Base-by-base conservation (phyloP, 2,888 invertebrate genomes). In the Aplocera efformata region DNA sequence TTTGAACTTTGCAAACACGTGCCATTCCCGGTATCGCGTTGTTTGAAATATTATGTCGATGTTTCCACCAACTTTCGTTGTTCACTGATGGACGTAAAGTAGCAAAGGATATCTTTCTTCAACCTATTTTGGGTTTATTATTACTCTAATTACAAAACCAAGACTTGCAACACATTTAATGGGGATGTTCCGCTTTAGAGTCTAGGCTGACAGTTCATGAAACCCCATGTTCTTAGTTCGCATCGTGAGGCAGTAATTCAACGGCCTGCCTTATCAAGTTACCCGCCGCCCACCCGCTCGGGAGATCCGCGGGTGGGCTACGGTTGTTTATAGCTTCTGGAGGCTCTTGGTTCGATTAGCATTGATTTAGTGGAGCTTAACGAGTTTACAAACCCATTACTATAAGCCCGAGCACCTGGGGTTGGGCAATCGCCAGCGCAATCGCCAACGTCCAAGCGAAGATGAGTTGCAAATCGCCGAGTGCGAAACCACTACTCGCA, bases 1-100 rank as follows among this genome's bases (percentile, higher is more conserved):
- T 60, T 65, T 59, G 56, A 65, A 56, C 56, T 54, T 58, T 32
- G 63, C 60, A 55, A 49, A 51, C 49, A 41, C 41, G 28, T 42
- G 38, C 48, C 37, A 42, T 41, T 45, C 30, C 32, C 29, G 26
- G 32, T 30, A 48, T 42, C 6, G 10, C 26, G 42, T 34, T 40
- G 48, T 42, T 48, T 42, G 23, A 35, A 43, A 45, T 27, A n/a
- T n/a, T n/a, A 23, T 34, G 8, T 42, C 38, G 44, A 30, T 41
- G 28, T 33, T 27, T 34, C n/a, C n/a, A n/a, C n/a, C n/a, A n/a
- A n/a, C n/a, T n/a, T n/a, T 17, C 4, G 25, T 35, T 26, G 23
- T 50, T 28, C 39, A 53, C 41, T 35, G 24, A 29, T 37, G 7
- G 30, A 32, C 27, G 34, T 32, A 46, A 42, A 42, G 22, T 10